Conservation (phyloP, 2,797 vertebrate genomes). For the Sebastes ruberrimus region DNA sequence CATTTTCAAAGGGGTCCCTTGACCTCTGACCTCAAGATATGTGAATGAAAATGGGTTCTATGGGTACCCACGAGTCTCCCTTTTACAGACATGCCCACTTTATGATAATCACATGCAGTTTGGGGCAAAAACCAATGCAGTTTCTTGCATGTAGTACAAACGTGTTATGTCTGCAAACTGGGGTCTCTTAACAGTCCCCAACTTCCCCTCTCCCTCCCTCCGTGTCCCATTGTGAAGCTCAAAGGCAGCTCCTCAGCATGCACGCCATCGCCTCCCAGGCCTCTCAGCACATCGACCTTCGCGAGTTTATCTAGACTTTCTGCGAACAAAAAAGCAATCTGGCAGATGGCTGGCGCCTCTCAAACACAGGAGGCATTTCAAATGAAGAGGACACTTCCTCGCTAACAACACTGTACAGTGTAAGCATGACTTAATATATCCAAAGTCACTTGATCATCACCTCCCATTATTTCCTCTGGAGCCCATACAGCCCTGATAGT, state of each 20-base stretch:
- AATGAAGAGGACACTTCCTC: constrained; percentile 29
- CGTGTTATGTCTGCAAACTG: no score
- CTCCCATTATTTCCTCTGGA: not conserved
- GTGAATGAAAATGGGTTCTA: no score
- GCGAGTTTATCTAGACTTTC: constrained; percentile 64
- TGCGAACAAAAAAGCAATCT: constrained; percentile 49
- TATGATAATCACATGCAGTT: no score
- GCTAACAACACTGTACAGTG: not conserved
- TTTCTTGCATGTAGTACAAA: no score
- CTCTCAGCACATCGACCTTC: constrained; percentile 65
- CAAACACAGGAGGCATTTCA: constrained; percentile 35
- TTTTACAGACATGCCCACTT: no score
- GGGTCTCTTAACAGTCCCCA: not conserved
- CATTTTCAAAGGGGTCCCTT: no score
- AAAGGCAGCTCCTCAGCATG: constrained; percentile 68
- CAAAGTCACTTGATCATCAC: constrained; percentile 19
- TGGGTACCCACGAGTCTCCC: no score
- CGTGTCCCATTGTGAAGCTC: constrained; percentile 26
- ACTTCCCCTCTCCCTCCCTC: constrained; percentile 3
- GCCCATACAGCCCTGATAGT: not conserved
- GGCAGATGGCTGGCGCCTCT: constrained; percentile 56
- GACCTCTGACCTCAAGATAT: no score
- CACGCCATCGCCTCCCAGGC: constrained; percentile 36
- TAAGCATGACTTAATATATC: not conserved
- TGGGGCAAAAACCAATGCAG: no score